phyloP scores from a whole-genome alignment of 2,888 invertebrate species.

The Brenthis ino region DNA sequence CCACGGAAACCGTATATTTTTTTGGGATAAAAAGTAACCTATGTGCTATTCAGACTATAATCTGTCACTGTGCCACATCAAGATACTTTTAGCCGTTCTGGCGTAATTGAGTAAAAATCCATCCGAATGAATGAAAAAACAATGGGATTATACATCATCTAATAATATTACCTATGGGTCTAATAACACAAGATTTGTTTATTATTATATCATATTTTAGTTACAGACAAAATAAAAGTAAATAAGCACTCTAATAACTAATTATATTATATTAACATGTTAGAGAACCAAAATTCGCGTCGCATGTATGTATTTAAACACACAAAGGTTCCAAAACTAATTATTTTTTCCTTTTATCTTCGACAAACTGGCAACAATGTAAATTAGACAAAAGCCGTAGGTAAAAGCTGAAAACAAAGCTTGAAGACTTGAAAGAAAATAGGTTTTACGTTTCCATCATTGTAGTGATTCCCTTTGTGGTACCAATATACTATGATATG shows the following conservation, averaged over 20 bases:
- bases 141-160: too few relatives aligned
- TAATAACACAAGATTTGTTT: too few relatives aligned
- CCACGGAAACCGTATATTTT: too few relatives aligned
- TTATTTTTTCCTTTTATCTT: conserved; percentile 39
- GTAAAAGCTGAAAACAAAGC: conserved; percentile 58
- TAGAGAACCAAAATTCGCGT: not conserved
- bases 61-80: too few relatives aligned
- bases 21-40: too few relatives aligned
- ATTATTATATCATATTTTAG: too few relatives aligned
- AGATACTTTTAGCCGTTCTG: too few relatives aligned
- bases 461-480: conserved; percentile 66
- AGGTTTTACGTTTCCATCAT: conserved; percentile 55
- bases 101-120: too few relatives aligned
- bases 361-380: conserved; percentile 34
- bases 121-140: too few relatives aligned
- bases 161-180: too few relatives aligned
- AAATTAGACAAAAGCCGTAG: conserved; percentile 37
- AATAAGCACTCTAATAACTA: not conserved
- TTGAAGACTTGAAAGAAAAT: conserved; percentile 55
- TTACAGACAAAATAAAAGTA: too few relatives aligned
- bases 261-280: not conserved
- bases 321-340: conserved; percentile 32
- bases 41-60: too few relatives aligned
- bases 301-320: not conserved
- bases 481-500: conserved; percentile 35